phyloP scores from a whole-genome alignment of 64 coral and sea anemone genomes.

The Montipora efflorescens region DNA sequence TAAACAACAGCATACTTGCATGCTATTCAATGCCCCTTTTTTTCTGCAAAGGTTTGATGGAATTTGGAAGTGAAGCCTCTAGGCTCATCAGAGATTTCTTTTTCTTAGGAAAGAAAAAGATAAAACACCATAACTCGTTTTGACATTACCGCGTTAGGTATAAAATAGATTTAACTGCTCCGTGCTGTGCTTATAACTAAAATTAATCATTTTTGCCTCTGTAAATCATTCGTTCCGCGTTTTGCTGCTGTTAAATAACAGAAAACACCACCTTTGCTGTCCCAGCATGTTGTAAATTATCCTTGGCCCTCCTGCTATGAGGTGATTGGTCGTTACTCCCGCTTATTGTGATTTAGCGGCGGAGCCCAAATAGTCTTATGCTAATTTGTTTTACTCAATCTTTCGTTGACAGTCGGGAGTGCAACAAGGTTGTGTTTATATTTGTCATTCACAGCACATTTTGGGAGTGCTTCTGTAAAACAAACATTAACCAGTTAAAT shows the following conservation, averaged over 20 bases:
- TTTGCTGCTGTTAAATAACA: not conserved
- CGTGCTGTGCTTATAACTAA: not conserved
- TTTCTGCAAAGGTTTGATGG: too few relatives aligned
- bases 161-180: not conserved
- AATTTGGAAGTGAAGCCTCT: too few relatives aligned
- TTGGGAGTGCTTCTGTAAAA: not conserved
- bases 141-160: not conserved
- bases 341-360: not conserved
- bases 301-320: not conserved
- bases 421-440: not conserved
- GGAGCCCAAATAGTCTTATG: constrained; percentile 2
- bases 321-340: not conserved
- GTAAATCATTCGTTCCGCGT: not conserved
- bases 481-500: not conserved
- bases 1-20: too few relatives aligned
- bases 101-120: not conserved
- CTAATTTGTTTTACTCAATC: not conserved
- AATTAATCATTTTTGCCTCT: constrained; percentile 19
- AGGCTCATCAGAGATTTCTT: too few relatives aligned
- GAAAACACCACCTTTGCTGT: not conserved
- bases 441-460: not conserved
- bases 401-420: not conserved
- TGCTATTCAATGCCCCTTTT: too few relatives aligned
- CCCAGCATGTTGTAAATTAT: constrained; percentile 44
- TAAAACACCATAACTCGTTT: not conserved